Evolutionary conservation across 2,888 invertebrate species (phyloP).

Genomic region (Odontothrips loti): DNA sequence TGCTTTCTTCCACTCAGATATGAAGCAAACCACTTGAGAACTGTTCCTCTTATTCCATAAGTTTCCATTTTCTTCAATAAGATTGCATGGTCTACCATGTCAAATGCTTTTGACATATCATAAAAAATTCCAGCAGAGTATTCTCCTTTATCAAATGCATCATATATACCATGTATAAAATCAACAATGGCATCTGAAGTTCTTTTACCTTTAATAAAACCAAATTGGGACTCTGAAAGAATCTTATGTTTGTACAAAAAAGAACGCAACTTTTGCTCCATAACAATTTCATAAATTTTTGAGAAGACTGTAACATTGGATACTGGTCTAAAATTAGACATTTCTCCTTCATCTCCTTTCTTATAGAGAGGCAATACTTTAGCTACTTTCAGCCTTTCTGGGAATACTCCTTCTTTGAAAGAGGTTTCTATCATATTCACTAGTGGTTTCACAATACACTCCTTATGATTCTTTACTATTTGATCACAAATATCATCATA

Average conservation of each 20-base stretch:
- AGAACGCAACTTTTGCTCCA: background rate
- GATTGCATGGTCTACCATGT: background rate
- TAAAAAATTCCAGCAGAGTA: background rate
- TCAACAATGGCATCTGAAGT: background rate
- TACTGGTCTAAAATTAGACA: background rate
- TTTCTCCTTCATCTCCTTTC: background rate
- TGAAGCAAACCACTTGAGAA: background rate
- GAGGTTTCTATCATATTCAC: background rate
- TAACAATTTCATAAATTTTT: background rate
- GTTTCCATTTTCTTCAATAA: constrained; percentile 1
- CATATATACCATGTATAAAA: background rate
- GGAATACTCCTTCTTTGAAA: background rate
- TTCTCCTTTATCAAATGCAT: background rate
- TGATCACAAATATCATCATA: background rate
- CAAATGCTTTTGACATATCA: constrained; percentile 1
- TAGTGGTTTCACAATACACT: background rate
- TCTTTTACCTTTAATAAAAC: background rate
- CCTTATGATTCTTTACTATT: background rate
- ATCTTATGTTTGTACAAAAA: background rate
- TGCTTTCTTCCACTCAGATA: background rate
- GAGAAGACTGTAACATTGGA: background rate
- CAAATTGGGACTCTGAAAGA: background rate
- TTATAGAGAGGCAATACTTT: background rate
- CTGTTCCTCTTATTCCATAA: background rate
- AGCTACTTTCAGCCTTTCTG: background rate